Conservation (phyloP, 2,888 invertebrate species). For the Caenorhabditis uteleia region DNA sequence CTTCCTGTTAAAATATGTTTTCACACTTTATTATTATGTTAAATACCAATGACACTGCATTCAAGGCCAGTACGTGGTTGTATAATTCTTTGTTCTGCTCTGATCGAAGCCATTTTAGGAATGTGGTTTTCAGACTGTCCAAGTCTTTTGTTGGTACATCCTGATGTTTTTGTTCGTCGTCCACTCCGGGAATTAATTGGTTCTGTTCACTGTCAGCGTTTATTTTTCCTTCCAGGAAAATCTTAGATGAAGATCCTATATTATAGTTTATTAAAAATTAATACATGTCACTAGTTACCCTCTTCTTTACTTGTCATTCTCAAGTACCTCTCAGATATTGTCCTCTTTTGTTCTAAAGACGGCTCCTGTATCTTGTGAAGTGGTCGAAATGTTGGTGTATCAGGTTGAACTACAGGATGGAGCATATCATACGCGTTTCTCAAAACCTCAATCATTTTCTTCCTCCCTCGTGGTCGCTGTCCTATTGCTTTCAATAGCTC, state of each 20-base stretch:
- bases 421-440: conserved; percentile 55
- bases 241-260: too few relatives aligned
- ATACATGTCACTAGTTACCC: too few relatives aligned
- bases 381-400: conserved; percentile 46
- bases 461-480: conserved; percentile 58
- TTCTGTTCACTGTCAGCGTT: background rate
- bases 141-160: conserved; percentile 4
- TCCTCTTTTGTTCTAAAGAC: conserved; percentile 4
- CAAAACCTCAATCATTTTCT: conserved; percentile 55
- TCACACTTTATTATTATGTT: background rate
- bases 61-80: conserved; percentile 52
- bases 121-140: conserved; percentile 20
- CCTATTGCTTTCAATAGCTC: conserved; percentile 52
- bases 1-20: conserved; percentile 38
- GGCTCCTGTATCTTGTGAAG: conserved; percentile 4
- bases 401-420: conserved; percentile 53
- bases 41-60: conserved; percentile 53
- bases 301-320: background rate
- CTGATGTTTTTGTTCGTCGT: conserved; percentile 30
- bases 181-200: conserved; percentile 9
- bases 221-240: background rate
- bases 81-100: conserved; percentile 52
- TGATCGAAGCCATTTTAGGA: conserved; percentile 56
- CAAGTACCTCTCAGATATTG: conserved; percentile 13
- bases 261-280: too few relatives aligned